Base-by-base conservation (phyloP, 2,888 invertebrate species). In the Rhodophaea formosa region DNA sequence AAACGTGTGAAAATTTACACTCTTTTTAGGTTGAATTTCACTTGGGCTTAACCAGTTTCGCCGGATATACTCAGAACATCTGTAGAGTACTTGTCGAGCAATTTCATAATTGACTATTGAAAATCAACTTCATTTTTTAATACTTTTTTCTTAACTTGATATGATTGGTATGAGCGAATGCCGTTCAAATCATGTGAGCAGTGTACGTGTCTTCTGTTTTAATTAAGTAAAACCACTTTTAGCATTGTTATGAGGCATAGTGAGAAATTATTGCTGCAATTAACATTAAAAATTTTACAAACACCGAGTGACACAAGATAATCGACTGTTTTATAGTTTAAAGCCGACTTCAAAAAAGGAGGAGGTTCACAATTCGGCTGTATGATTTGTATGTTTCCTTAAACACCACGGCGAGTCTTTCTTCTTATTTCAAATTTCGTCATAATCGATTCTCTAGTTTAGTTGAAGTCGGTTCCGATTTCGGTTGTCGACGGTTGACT, bases 201-300 rank as follows among this genome's bases (percentile, higher is more conserved):
- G 30, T 14, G 42, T 53, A 30, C 29, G 44, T 44, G 53, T 54
- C 53, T 43, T 54, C 15, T 30, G 53, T 54, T 54, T 54, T 53
- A 53, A 53, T 53, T 53, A 53, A 17, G 23, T 42, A 8, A 54
- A 44, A 16, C 44, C 7, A 14, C 12, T 23, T 44, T 45, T 44
- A 44, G 15, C 43, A 35, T 16, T 43, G 42, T 17, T 8, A 43
- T 39, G 39, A 39, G n/a, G 39, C 39, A 5, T 12, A 29, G 29
- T 54, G 29, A 30, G 30, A 54, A 44, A 44, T 54, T 44, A 44
- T 54, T 54, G 44, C 14, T 30, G 39, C 17, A 53, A 53, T 53
- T 35, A 42, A 8, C 23, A 42, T 53, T 15, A 47, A 30, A 47
- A 30, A 30, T 30, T 30, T 30, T 14, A 14, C n/a, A 3, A 47